Base-by-base conservation (phyloP, 1,140 invertebrate genomes). In the Lepidostoma basale region DNA sequence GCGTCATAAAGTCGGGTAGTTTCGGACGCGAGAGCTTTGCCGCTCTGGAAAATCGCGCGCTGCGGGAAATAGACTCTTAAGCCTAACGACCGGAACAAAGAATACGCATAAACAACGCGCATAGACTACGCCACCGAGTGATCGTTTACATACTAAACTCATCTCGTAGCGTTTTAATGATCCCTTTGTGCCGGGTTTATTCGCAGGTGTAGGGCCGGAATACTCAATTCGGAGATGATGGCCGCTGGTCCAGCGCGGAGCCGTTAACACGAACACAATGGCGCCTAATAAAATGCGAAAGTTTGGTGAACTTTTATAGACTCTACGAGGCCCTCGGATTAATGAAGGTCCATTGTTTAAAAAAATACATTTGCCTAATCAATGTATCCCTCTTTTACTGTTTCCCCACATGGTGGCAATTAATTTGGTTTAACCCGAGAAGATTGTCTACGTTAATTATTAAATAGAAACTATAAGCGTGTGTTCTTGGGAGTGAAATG, bases 131-230 rank as follows among this genome's bases (percentile, higher is more conserved):
- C 20, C 62, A 47, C 40, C 30, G 40, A 36, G 28, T 52, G 45
- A 63, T 63, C 28, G 33, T 36, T 23, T 14, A 30, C n/a, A 42
- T 20, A 52, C 44, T 10, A 22, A 63, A 36, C 60, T n/a, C n/a
- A n/a, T 9, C 14, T 18, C 40, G 25, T 45, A 62, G 25, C 26
- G 18, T 49, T 63, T 63, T 63, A 63, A 63, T 63, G 44, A 63
- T 47, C 62, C 28, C 62, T 63, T 52, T 63, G 44, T 63, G 44
- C 22, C 10, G 25, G 30, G 14, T 52, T 52, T 63, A 63, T 63
- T 63, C 22, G 62, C 44, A 63, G 62, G 44, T 63, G 44, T 49
- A 63, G 36, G 39, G 33, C 14, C 22, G 14, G 36, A 25, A 40
- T 22, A 9, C 52, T 22, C 20, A 49, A 23, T 49, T 56, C 26